phyloP scores from a whole-genome alignment of 2,113 vertebrate genomes.

The Dasyurus viverrinus region DNA sequence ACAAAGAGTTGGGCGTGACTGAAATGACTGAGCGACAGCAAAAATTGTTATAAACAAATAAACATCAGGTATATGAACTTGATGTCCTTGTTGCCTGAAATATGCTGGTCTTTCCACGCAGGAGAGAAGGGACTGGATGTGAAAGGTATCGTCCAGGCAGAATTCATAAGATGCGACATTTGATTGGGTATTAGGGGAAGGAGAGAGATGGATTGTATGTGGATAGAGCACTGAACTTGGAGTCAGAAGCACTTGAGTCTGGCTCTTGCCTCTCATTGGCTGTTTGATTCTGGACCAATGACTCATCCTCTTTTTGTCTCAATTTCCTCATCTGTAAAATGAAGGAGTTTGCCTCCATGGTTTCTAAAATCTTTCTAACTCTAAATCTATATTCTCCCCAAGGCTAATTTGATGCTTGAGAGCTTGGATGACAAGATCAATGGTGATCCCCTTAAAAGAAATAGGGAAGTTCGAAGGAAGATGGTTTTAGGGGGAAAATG shows the following conservation, averaged over 20 bases:
- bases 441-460: background rate
- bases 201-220: background rate
- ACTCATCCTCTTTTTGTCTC: background rate
- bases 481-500: background rate
- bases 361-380: background rate
- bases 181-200: background rate
- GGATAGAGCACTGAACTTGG: background rate
- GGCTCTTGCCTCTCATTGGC: background rate
- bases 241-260: background rate
- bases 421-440: background rate
- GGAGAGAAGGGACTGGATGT: background rate
- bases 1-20: background rate
- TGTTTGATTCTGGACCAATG: background rate
- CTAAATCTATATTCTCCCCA: background rate
- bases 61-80: background rate
- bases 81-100: fast-evolving
- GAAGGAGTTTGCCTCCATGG: background rate
- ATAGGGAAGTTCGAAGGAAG: background rate
- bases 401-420: background rate
- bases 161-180: background rate
- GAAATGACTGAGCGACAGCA: background rate
- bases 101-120: background rate
- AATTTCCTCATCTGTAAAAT: background rate
- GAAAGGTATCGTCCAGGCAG: background rate
- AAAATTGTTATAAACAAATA: background rate